Percentiles rank a stretch among this genome's conserved stretches.
These are phyloP conservation scores for Drosophila parabipectinata DNA, from an alignment of 1,140 invertebrate genomes.

Conservation along the genomic window DNA sequence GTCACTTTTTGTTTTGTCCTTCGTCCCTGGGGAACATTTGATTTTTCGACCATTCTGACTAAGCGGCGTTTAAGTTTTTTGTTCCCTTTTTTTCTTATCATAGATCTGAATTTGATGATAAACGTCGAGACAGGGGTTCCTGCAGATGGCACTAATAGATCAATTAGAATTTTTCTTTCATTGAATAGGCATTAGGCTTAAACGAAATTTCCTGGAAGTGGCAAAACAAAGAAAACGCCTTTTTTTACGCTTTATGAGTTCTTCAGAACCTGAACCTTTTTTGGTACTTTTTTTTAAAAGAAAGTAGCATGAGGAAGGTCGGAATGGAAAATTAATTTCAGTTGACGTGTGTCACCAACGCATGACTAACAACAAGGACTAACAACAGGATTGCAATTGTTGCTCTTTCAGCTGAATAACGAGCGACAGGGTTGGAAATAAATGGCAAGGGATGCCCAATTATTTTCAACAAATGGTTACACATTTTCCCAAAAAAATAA, in stretches of 20 bases:
- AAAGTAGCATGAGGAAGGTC: slow-evolving; percentile 12
- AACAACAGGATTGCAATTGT: slow-evolving; percentile 39
- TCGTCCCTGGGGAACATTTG: slow-evolving; percentile 56
- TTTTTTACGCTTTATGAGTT: slow-evolving; percentile 8
- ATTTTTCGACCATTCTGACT: slow-evolving; percentile 34
- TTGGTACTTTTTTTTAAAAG: not conserved
- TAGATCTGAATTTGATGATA: slow-evolving; percentile 29
- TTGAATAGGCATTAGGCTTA: slow-evolving; percentile 20
- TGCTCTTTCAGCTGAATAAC: slow-evolving; percentile 51
- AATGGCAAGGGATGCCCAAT: slow-evolving; percentile 70
- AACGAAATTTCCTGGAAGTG: not conserved
- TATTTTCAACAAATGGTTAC: slow-evolving; percentile 62
- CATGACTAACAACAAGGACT: slow-evolving; percentile 43
- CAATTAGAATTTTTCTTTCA: slow-evolving; percentile 60
- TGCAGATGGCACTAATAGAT: slow-evolving; percentile 58
- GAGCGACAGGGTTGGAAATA: slow-evolving; percentile 58
- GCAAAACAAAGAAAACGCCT: not conserved
- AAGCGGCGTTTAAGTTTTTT: slow-evolving; percentile 18
- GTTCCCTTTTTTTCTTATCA: not conserved
- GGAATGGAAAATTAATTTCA: slow-evolving; percentile 66
- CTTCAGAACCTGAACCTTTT: slow-evolving; percentile 13
- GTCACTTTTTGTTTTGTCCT: slow-evolving; percentile 40
- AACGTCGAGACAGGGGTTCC: not conserved
- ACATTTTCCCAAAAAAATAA: slow-evolving; percentile 32
- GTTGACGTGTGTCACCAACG: slow-evolving; percentile 68